phyloP scores from a whole-genome alignment of 2,888 invertebrate species.

The Leucophenga montana region DNA sequence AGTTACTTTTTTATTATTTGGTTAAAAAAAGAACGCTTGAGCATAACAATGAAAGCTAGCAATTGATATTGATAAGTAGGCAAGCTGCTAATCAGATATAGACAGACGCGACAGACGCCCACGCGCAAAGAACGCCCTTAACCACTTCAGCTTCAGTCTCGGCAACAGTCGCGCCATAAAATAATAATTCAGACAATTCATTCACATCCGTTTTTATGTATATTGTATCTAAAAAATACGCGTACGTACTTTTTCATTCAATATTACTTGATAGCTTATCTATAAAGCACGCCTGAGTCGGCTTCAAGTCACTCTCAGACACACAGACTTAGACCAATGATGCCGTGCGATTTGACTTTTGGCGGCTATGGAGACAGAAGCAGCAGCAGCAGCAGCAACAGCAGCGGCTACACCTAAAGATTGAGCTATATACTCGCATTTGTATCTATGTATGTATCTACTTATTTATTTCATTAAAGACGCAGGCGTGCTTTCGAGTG shows the following conservation, averaged over 20 bases:
- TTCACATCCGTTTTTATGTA: constrained; percentile 24
- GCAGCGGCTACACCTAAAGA: neutral
- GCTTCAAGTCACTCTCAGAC: neutral
- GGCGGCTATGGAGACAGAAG: constrained; percentile 19
- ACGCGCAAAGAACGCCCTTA: constrained; percentile 5
- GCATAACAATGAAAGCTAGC: too few relatives aligned
- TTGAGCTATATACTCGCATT: neutral
- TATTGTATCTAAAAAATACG: constrained; percentile 45
- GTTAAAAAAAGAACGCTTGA: too few relatives aligned
- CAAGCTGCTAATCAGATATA: neutral
- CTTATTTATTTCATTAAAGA: neutral
- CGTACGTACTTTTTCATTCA: constrained; percentile 46
- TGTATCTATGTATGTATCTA: neutral
- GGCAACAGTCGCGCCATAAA: neutral
- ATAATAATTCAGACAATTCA: constrained; percentile 33
- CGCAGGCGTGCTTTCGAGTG: neutral
- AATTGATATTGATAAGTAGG: neutral
- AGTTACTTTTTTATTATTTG: too few relatives aligned
- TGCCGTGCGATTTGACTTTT: constrained; percentile 29
- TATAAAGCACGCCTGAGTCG: constrained; percentile 26
- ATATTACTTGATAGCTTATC: constrained; percentile 63
- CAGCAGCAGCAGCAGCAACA: too few relatives aligned
- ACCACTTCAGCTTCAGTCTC: neutral
- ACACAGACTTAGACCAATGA: neutral
- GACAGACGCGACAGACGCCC: constrained; percentile 18